Evolutionary conservation across 2,113 vertebrate species (phyloP), one percentile per base, ranked within the genome.

Genomic region (Etheostoma spectabile): DNA sequence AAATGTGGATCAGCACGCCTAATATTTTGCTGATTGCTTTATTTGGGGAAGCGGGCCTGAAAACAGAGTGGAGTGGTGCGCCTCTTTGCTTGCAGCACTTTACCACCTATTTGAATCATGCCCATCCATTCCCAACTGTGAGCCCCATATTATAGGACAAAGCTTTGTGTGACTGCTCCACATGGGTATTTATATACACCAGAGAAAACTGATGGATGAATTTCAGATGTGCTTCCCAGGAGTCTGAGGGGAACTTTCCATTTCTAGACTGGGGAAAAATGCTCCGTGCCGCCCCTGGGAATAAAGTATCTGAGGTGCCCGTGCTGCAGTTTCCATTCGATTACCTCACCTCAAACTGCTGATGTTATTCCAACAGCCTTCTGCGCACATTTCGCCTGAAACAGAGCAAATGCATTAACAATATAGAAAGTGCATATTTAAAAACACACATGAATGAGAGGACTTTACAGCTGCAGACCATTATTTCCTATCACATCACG

Each of bases 131-230:
- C 75, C 79, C 84, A 82, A 84, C 82, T 84, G 67, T 55, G 77
- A 80, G 89, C 69, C 63, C 79, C 61, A 33, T 56, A 91, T 90
- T 83, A 90, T 84, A 84, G 90, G 80, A 88, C 87, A 79, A 86
- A 87, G 46, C 72, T 68, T 72, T 72, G 79, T 83, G 82, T 69
- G 80, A 74, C 79, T 84, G 80, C 84, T 88, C 89, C 91, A 89
- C 84, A 81, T 85, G 73, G 92, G 89, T 88, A 88, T 93, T 91
- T 91, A 89, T 91, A 88, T 80, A 86, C 87, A 87, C 83, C 62
- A 56, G 90, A 90, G 85, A 83, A 67, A 88, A 59, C 88, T 92
- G 93, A 94, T 92, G 88, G 91, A 94, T 93, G 93, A 89, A 90
- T 90, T 90, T 93, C 86, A 93, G 85, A 93, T 91, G 88, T 88